A percentile compares a stretch with the other conserved stretches of the same genome.
phyloP scores from a whole-genome alignment of 2,888 invertebrate genomes.

The Brassicogethes aeneus region DNA sequence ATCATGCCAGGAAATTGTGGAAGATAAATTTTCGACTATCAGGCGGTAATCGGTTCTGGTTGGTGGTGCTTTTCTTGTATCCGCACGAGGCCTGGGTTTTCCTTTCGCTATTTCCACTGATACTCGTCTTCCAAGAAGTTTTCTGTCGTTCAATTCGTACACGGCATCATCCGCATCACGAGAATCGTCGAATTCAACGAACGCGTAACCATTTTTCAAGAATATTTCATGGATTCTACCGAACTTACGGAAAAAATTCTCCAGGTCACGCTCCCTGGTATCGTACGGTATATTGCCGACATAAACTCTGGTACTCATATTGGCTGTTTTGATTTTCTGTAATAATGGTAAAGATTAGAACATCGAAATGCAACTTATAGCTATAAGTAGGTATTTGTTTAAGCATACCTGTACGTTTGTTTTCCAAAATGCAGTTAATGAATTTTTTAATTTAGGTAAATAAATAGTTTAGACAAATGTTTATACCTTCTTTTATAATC shows the following conservation, averaged over 20 bases:
- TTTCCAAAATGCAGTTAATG: too few species aligned
- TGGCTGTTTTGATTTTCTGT: too few species aligned
- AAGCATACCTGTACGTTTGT: too few species aligned
- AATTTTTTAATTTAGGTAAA: too few species aligned
- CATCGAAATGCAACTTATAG: too few species aligned
- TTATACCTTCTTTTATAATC: too few species aligned
- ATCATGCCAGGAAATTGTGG: slow-evolving; percentile 96
- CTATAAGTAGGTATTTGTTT: too few species aligned
- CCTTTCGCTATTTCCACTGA: slow-evolving; percentile 55
- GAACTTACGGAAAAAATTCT: slow-evolving; percentile 65
- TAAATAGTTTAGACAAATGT: too few species aligned
- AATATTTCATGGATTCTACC: slow-evolving; percentile 61
- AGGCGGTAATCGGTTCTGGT: slow-evolving; percentile 91
- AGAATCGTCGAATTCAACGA: slow-evolving; percentile 89
- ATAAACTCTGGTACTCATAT: slow-evolving; percentile 53
- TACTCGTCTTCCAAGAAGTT: slow-evolving; percentile 76
- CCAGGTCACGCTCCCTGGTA: slow-evolving; percentile 61
- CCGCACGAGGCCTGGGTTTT: slow-evolving; percentile 46
- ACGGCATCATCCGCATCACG: slow-evolving; percentile 95
- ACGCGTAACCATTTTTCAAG: slow-evolving; percentile 68
- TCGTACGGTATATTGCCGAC: slow-evolving; percentile 61
- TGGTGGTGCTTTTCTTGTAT: slow-evolving; percentile 41
- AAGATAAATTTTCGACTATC: slow-evolving; percentile 91
- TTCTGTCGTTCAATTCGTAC: slow-evolving; percentile 91
- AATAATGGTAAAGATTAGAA: too few species aligned